These are phyloP conservation scores for Panorpa germanica DNA, from an alignment of 2,888 invertebrate genomes.

Conservation along the genomic window DNA sequence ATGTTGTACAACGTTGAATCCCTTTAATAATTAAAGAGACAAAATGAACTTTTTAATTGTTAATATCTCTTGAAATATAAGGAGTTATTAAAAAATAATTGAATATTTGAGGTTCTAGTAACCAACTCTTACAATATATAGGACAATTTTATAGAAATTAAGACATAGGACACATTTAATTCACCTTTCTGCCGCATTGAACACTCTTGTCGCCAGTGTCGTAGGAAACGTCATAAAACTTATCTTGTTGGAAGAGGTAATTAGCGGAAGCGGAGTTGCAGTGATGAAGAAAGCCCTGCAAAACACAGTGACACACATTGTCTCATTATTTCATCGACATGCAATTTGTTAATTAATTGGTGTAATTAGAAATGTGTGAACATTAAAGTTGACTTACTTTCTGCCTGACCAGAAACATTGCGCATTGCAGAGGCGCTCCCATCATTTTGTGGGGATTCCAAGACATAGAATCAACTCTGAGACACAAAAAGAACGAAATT, in stretches of 20 bases:
- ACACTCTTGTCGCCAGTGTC: constrained; percentile 76
- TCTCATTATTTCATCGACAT: no score
- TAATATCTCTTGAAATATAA: no score
- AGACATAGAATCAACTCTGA: constrained; percentile 49
- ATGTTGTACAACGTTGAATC: no score
- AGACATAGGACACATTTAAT: constrained; percentile 1
- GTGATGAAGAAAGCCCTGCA: constrained; percentile 33
- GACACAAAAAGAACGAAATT: no score
- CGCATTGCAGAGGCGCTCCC: constrained; percentile 63
- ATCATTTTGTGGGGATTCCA: constrained; percentile 82
- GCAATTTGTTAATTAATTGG: no score
- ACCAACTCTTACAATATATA: no score
- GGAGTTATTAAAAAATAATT: no score
- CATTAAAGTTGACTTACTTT: no score
- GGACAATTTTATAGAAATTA: background rate
- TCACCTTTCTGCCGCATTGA: constrained; percentile 77
- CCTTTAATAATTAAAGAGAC: constrained; percentile 5
- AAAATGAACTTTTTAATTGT: no score
- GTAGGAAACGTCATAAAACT: constrained; percentile 61
- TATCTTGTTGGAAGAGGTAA: constrained; percentile 70
- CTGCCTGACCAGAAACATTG: constrained; percentile 42
- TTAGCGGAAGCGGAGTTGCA: constrained; percentile 53
- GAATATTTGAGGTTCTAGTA: no score
- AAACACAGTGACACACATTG: constrained; percentile 8
- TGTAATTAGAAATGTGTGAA: no score